Base-by-base conservation (phyloP, 1,140 invertebrate genomes). In the Plectrocnemia conspersa region DNA sequence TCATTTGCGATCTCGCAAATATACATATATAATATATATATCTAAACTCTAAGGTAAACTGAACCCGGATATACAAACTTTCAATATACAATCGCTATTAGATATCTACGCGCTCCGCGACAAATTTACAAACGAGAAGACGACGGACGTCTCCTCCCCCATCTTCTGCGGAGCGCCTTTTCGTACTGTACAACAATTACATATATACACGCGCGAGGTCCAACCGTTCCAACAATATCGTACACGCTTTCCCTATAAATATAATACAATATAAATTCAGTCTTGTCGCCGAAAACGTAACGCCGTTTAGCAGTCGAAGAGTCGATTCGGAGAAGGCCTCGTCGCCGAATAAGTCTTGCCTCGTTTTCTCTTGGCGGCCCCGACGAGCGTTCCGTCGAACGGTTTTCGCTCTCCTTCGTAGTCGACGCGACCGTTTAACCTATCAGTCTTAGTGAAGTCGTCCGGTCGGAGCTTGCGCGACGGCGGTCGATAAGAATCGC, bases 201-300 rank as follows among this genome's bases (percentile, higher is more conserved):
- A n/a, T n/a, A n/a, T n/a, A n/a, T n/a, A n/a, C n/a, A n/a, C n/a
- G n/a, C n/a, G n/a, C n/a, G n/a, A n/a, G n/a, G n/a, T n/a, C n/a
- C n/a, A n/a, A n/a, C n/a, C 22, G 22, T 36, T 53, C 27, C 32
- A 45, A 59, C 35, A 18, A 54, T 42, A 47, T 56, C 25, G 16
- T 38, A 38, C 45, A 35, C 23, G 27, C 44, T 50, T 55, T 60
- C 52, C 19, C 45, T 60, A 49, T 56, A 48, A 56, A 35, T 59
- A 56, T 60, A 60, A 56, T 60, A 60, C 58, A 60, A 41, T 25
- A 52, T 52, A 60, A 52, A 53, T 59, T 60, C 58, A 60, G 58
- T 60, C 58, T 60, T 60, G 54, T 60, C 41, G 9, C 52, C 41
- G 32, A n/a, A n/a, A n/a, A n/a, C n/a, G n/a, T n/a, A n/a, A n/a